These are phyloP conservation scores for Megaustenia siamemsis DNA, from an alignment of 2,888 invertebrate genomes.

Conservation along the genomic window DNA sequence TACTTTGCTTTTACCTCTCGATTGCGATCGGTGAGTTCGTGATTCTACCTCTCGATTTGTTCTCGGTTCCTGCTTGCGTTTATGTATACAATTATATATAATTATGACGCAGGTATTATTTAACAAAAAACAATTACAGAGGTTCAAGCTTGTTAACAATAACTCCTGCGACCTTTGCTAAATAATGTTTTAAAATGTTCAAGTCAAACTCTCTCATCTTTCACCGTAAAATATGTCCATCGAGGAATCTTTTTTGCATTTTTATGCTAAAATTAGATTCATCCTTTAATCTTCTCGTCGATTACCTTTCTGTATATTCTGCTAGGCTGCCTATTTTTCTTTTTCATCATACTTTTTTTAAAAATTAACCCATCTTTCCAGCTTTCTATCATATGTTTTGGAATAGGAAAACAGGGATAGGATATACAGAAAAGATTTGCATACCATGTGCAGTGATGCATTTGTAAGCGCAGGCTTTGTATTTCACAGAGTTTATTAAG, in stretches of 20 bases:
- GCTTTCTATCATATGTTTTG: not conserved
- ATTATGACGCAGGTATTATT: no score
- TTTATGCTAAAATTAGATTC: not conserved
- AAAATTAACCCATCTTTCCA: not conserved
- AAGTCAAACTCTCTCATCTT: not conserved
- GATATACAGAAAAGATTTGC: not conserved
- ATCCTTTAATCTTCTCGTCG: not conserved
- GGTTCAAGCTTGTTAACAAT: no score
- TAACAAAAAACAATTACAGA: no score
- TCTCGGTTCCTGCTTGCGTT: no score
- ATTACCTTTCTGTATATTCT: not conserved
- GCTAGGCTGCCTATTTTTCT: not conserved
- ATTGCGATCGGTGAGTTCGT: no score
- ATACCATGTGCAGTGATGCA: not conserved
- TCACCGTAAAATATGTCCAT: no score
- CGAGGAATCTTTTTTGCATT: not conserved
- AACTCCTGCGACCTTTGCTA: no score
- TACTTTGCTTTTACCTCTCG: no score
- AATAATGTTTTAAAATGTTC: no score
- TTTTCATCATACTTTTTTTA: not conserved
- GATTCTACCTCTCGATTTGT: no score
- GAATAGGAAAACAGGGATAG: not conserved
- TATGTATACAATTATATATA: no score
- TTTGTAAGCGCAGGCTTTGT: not conserved
- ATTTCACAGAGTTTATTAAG: constrained; percentile 10